Evolutionary conservation across 1,140 invertebrate genomes (phyloP).

Genomic region (Neodiprion fabricii): DNA sequence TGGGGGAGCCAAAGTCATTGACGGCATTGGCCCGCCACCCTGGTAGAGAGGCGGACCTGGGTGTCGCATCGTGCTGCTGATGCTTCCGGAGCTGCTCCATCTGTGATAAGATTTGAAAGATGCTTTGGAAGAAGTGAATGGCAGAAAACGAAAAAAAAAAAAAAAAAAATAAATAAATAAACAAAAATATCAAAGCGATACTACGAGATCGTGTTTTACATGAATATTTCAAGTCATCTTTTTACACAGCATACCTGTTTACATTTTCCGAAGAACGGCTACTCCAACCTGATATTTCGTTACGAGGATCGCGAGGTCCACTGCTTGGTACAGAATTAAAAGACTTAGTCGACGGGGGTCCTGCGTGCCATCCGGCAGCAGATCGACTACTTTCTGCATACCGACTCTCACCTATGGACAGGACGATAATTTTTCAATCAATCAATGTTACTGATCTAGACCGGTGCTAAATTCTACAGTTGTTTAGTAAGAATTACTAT

Average conservation of each 20-base stretch:
- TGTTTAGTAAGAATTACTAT: constrained; percentile 10
- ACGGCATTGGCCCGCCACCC: constrained; percentile 50
- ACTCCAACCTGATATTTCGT: constrained; percentile 55
- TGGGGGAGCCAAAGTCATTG: constrained; percentile 51
- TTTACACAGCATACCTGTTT: constrained; percentile 41
- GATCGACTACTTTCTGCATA: constrained; percentile 56
- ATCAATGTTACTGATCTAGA: background rate
- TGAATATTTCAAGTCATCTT: background rate
- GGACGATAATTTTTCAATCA: background rate
- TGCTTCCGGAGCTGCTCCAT: constrained; percentile 58
- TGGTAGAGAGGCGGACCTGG: constrained; percentile 57
- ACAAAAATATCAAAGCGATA: constrained; percentile 3
- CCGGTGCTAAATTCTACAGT: background rate
- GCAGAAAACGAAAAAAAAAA: background rate
- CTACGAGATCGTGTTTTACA: background rate
- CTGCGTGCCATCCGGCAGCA: constrained; percentile 56
- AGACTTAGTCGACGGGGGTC: constrained; percentile 54
- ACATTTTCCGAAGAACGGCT: constrained; percentile 54
- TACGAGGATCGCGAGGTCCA: constrained; percentile 51
- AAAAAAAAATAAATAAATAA: background rate
- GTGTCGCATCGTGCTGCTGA: constrained; percentile 54
- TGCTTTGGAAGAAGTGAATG: constrained; percentile 27
- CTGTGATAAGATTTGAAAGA: constrained; percentile 36
- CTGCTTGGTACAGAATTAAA: constrained; percentile 56
- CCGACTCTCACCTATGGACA: constrained; percentile 51